Conservation (phyloP, 92 coral and sea anemone species). For the Meandrina meandrites region DNA sequence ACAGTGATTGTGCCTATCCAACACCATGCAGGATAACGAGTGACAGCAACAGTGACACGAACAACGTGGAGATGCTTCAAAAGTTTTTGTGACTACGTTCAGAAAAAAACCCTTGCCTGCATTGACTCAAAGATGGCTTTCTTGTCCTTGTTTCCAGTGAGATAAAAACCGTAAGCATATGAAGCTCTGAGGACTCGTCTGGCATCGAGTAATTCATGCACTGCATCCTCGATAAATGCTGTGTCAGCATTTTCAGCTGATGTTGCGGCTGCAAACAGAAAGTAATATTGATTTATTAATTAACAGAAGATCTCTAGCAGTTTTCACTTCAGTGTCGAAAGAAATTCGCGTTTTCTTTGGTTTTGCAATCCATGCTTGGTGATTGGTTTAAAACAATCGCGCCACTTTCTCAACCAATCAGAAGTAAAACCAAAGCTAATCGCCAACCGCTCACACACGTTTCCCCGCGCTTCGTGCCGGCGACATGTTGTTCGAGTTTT, state of each 20-base stretch:
- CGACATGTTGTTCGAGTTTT: too few relatives aligned
- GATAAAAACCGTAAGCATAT: slow-evolving; percentile 87
- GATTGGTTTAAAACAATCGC: too few relatives aligned
- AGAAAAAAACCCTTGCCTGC: slow-evolving; percentile 67
- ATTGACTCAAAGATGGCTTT: slow-evolving; percentile 92
- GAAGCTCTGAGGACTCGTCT: slow-evolving; percentile 90
- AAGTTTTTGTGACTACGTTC: neutral
- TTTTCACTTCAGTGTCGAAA: neutral
- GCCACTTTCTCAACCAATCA: too few relatives aligned
- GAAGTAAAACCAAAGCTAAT: too few relatives aligned
- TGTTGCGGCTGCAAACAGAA: slow-evolving; percentile 49
- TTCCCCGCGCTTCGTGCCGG: too few relatives aligned
- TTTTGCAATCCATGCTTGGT: too few relatives aligned
- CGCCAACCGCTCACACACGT: too few relatives aligned
- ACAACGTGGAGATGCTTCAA: too few relatives aligned
- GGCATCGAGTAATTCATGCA: slow-evolving; percentile 78
- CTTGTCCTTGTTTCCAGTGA: slow-evolving; percentile 88
- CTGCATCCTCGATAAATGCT: slow-evolving; percentile 92
- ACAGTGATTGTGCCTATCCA: too few relatives aligned
- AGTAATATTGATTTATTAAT: neutral
- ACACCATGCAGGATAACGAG: too few relatives aligned
- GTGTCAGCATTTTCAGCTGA: slow-evolving; percentile 82
- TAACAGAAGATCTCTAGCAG: neutral
- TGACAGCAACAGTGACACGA: too few relatives aligned
- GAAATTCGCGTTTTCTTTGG: too few relatives aligned